phyloP scores from a whole-genome alignment of 2,113 vertebrate genomes.

The Chlamydotis undulata region DNA sequence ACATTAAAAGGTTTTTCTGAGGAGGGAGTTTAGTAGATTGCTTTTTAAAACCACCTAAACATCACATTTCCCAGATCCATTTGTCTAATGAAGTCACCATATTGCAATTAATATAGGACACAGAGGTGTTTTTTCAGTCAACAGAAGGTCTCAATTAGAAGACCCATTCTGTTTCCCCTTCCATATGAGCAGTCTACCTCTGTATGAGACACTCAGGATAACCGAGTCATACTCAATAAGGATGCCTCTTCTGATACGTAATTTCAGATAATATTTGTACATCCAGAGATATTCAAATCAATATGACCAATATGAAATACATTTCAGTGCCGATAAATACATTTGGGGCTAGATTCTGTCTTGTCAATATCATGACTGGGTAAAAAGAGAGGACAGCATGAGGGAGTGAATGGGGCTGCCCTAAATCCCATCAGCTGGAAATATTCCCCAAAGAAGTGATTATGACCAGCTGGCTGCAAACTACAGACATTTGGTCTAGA shows the following conservation, averaged over 20 bases:
- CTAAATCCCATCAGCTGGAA: conserved; percentile 57
- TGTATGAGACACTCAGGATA: background rate
- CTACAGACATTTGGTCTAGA: conserved; percentile 47
- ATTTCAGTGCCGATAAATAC: background rate
- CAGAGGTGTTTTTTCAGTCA: background rate
- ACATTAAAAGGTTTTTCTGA: background rate
- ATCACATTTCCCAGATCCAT: background rate
- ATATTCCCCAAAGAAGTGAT: conserved; percentile 32
- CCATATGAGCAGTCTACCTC: background rate
- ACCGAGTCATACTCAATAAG: background rate
- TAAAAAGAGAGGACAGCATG: background rate
- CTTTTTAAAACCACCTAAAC: conserved; percentile 11
- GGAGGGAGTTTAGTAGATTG: background rate
- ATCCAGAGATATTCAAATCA: background rate
- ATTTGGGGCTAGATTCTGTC: background rate
- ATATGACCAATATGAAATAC: background rate
- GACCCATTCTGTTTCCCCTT: background rate
- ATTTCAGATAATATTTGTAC: background rate
- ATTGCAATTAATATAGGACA: background rate
- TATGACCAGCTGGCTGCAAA: conserved; percentile 43
- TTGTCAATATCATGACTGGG: background rate
- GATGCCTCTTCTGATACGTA: background rate
- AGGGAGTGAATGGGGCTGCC: background rate
- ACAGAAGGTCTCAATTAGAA: conserved; percentile 7
- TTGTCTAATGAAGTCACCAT: conserved; percentile 27